Base-by-base conservation (phyloP, 1,140 invertebrate genomes). In the Drosophila arizonae region DNA sequence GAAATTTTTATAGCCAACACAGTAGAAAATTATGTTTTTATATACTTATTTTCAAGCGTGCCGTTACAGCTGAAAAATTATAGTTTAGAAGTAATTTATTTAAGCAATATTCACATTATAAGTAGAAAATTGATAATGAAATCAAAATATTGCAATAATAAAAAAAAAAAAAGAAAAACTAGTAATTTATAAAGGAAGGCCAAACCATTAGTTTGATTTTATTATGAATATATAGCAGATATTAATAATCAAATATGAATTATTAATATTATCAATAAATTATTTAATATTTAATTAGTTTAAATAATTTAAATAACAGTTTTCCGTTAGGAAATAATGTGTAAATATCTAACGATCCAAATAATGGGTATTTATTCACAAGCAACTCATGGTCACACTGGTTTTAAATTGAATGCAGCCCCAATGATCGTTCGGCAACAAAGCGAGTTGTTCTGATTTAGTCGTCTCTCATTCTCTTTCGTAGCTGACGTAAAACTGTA, bases 401-500 rank as follows among this genome's bases (percentile, higher is more conserved):
- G 0, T 24, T 21, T 0, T 11, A 51, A 51, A 39, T 67, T 50
- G 45, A 67, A 60, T 60, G 46, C 46, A 36, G 30, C 10, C 13
- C 2, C 46, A 69, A 64, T 51, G 68, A 70, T 69, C 67, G 41
- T 11, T 51, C 8, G 26, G 21, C 21, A 21, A 6, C 28, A 8
- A 50, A 52, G 55, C 39, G 30, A 55, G 36, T 41, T 24, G 15
- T 36, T 58, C 15, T 28, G 15, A 11, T 24, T 4, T 57, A 28
- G 45, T 10, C 17, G 17, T 26, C 13, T 43, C 10, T 15, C 43
- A 26, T 5, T 58, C n/a, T 66, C 24, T 67, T 57, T 6, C n/a
- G 4, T 2, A 28, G 6, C 10, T 15, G 17, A 15, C 33, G 24
- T n/a, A 24, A 15, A 51, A 51, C 24, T 58, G 28, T 15, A 28